Base-by-base conservation (phyloP, 2,113 vertebrate genomes). In the Aythya baeri region DNA sequence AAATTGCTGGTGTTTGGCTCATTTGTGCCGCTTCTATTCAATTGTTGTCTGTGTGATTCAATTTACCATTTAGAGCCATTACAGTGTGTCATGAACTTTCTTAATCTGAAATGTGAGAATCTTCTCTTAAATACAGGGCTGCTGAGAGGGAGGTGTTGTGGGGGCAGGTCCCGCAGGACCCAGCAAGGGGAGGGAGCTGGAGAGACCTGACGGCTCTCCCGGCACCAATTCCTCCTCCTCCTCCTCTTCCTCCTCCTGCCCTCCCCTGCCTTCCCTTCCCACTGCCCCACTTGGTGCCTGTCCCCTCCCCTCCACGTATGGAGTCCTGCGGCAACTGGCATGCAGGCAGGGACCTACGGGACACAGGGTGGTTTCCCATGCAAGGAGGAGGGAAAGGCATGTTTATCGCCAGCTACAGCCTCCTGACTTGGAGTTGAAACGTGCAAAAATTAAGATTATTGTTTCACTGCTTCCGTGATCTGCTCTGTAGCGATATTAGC, bases 51-150 rank as follows among this genome's bases (percentile, higher is more conserved):
- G 63, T 36, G 76, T 95, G 92, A 97, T 96, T 96, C 94, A 93
- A 95, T 97, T 96, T 96, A 84, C 78, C 74, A 85, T 95, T 97
- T 96, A 93, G 88, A 96, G 94, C 94, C 94, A 96, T 96, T 97
- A 95, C 86, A 0, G 25, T 17, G 77, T 94, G 96, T 96, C 93
- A 80, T 71, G 96, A 95, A 95, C 91, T 92, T 91, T 89, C 94
- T 87, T 91, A 87, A 65, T 80, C 77, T 87, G 95, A 96, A 95
- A 96, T 6, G 86, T 21, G 92, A 96, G 96, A 95, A 95, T 96
- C 88, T 85, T 79, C 83, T 79, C 74, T 76, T 92, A 92, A 95
- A 79, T 50, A 83, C 0, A 6, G 62, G 54, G 81, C 70, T 91
- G 94, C 94, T 83, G 93, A 94, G 95, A 89, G 84, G 74, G 66